These are phyloP conservation scores for Crematogaster levior DNA, from an alignment of 2,888 invertebrate genomes.

Conservation along the genomic window DNA sequence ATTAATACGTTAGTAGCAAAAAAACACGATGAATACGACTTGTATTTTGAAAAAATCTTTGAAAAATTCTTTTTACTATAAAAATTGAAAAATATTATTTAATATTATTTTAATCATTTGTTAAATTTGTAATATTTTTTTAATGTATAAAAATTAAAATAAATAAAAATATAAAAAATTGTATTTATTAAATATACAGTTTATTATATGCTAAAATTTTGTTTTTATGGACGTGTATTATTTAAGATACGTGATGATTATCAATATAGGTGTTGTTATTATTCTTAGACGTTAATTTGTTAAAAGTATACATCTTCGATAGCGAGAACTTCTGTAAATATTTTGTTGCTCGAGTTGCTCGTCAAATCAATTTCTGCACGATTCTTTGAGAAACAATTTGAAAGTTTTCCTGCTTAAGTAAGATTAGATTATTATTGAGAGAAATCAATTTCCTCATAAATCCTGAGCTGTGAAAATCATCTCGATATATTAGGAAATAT, in stretches of 20 bases:
- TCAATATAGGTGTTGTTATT: conserved; percentile 43
- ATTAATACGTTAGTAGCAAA: conserved; percentile 3
- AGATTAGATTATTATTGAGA: conserved; percentile 64
- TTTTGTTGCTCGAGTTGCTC: conserved; percentile 65
- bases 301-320: conserved; percentile 57
- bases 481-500: conserved; percentile 34
- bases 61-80: conserved; percentile 1
- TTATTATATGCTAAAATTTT: background rate
- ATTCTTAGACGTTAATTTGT: conserved; percentile 59
- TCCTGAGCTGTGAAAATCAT: conserved; percentile 33
- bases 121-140: background rate
- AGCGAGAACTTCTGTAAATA: conserved; percentile 50
- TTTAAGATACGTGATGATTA: conserved; percentile 58
- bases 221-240: background rate
- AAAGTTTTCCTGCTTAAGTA: conserved; percentile 62
- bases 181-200: background rate
- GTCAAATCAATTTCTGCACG: conserved; percentile 43
- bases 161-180: background rate
- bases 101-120: too few relatives aligned
- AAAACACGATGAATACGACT: background rate
- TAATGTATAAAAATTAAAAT: background rate
- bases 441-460: conserved; percentile 64
- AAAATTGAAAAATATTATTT: background rate
- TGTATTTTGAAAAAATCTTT: background rate
- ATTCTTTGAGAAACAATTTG: conserved; percentile 69